These are phyloP conservation scores for Onthophagus sagittarius DNA, from an alignment of 2,888 invertebrate species.

Conservation along the genomic window DNA sequence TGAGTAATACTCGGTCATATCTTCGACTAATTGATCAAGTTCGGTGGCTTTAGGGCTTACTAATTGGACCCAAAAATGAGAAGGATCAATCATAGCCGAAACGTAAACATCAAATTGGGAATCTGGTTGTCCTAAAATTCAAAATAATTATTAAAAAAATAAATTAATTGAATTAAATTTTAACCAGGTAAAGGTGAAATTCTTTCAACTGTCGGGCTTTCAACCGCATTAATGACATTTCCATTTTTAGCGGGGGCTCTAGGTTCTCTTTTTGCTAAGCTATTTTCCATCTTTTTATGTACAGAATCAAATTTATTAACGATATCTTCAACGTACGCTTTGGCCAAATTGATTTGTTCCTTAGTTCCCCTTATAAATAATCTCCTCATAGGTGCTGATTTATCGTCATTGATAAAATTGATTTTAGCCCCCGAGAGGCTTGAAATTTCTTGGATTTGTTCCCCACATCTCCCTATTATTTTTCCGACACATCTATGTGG, in stretches of 20 bases:
- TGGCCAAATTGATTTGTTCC: constrained; percentile 71
- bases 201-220: constrained; percentile 40
- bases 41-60: constrained; percentile 67
- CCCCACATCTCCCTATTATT: constrained; percentile 74
- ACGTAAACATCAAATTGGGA: constrained; percentile 80
- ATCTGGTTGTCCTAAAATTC: constrained; percentile 46
- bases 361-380: constrained; percentile 55
- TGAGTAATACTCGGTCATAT: constrained; percentile 80
- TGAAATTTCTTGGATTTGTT: constrained; percentile 67
- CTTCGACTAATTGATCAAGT: constrained; percentile 72
- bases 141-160: constrained; percentile 1
- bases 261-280: constrained; percentile 53
- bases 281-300: constrained; percentile 47
- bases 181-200: constrained; percentile 41
- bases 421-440: constrained; percentile 70
- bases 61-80: constrained; percentile 83
- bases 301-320: constrained; percentile 56
- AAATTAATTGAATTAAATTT: too few species aligned
- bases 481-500: constrained; percentile 64
- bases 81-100: constrained; percentile 77
- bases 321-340: constrained; percentile 66
- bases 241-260: constrained; percentile 42
- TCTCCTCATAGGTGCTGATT: constrained; percentile 31
- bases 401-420: constrained; percentile 48
- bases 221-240: constrained; percentile 27